Percentiles rank a stretch among this genome's conserved stretches.
Conservation (phyloP, 2,797 vertebrate genomes). For the Otus scops region DNA sequence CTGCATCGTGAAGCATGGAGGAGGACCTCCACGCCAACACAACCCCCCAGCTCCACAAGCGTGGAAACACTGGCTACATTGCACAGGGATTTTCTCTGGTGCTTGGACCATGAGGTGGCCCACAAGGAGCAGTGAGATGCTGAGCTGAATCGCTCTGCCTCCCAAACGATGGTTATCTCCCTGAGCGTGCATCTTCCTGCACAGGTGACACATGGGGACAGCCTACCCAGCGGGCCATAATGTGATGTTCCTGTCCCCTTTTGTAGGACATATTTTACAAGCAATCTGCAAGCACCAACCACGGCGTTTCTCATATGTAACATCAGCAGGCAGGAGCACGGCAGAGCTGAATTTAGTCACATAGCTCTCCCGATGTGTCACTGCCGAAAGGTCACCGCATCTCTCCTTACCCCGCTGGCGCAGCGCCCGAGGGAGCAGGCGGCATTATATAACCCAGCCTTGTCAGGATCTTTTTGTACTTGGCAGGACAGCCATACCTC, state of each 20-base stretch:
- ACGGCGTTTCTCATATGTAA: not conserved
- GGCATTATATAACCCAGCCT: not conserved
- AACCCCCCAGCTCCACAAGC: not conserved
- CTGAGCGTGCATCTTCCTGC: fast-evolving
- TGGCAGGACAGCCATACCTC: not conserved
- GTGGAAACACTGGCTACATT: not conserved
- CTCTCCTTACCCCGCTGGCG: not conserved
- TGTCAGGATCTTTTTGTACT: not conserved
- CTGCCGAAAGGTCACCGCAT: not conserved
- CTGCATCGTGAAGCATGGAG: not conserved
- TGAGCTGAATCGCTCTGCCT: not conserved
- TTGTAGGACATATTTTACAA: not conserved
- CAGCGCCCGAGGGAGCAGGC: fast-evolving
- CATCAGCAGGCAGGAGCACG: fast-evolving
- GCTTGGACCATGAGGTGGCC: not conserved
- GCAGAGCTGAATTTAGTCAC: not conserved
- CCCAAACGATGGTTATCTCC: not conserved
- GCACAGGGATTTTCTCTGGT: not conserved
- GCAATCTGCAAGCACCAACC: not conserved
- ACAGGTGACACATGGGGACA: not conserved
- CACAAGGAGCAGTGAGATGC: not conserved
- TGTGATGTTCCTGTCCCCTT: not conserved
- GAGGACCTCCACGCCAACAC: fast-evolving
- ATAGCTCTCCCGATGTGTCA: not conserved
- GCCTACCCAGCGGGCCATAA: fast-evolving